Conservation (phyloP, 2,888 invertebrate genomes). For the Tachina lurida region DNA sequence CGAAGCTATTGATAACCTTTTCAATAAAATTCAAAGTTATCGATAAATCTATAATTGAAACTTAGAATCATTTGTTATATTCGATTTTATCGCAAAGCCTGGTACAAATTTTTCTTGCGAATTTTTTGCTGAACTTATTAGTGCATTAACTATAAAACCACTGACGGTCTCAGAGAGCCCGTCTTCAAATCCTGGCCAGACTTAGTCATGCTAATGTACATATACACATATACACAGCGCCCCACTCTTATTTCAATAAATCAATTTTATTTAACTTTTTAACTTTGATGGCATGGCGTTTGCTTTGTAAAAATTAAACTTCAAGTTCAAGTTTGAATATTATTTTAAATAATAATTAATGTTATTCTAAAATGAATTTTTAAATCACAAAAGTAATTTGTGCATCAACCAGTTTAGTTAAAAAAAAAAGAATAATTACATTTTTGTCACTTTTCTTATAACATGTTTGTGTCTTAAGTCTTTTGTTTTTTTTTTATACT, state of each 20-base stretch:
- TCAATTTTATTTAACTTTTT: not conserved
- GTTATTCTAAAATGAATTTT: not conserved
- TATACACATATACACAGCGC: too few relatives aligned
- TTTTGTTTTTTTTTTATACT: slow-evolving; percentile 32
- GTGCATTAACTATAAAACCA: too few relatives aligned
- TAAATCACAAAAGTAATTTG: not conserved
- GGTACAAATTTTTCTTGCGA: too few relatives aligned
- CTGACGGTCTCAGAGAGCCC: too few relatives aligned
- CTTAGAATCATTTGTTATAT: too few relatives aligned
- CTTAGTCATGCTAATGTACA: too few relatives aligned
- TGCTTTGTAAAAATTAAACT: not conserved
- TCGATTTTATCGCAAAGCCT: too few relatives aligned
- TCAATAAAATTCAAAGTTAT: too few relatives aligned
- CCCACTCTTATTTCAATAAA: too few relatives aligned
- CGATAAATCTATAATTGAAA: too few relatives aligned
- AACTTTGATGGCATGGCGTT: slow-evolving; percentile 9
- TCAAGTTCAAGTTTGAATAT: slow-evolving; percentile 41
- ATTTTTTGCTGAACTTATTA: too few relatives aligned
- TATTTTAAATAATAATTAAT: slow-evolving; percentile 13
- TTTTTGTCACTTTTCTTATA: slow-evolving; percentile 39
- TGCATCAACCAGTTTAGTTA: slow-evolving; percentile 31
- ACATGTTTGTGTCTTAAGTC: slow-evolving; percentile 58
- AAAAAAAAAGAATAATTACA: slow-evolving; percentile 24
- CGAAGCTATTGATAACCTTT: not conserved
- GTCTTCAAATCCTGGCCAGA: too few relatives aligned